phyloP scores from a whole-genome alignment of 2,113 vertebrate genomes.

The Ramphastos sulfuratus region DNA sequence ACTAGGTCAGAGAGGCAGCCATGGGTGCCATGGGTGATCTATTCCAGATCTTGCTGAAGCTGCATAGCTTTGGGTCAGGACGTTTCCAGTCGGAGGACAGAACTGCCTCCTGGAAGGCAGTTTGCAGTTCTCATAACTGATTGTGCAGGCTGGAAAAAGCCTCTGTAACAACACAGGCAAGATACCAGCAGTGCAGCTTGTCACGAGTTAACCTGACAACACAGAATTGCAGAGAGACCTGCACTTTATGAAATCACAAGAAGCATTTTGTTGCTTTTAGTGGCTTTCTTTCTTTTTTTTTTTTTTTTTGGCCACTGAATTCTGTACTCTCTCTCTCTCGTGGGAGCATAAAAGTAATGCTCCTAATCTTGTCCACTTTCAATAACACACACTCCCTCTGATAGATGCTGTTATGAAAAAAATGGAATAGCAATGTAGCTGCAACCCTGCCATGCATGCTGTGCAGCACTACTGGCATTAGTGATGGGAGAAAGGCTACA shows the following conservation, averaged over 20 bases:
- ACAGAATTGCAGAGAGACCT: not conserved
- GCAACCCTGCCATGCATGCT: accelerated
- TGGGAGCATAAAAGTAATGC: not conserved
- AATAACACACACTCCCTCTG: not conserved
- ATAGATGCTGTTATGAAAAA: not conserved
- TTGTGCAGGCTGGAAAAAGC: not conserved
- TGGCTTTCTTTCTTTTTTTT: not conserved
- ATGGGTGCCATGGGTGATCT: not conserved
- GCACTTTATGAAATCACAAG: not conserved
- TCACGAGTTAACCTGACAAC: not conserved
- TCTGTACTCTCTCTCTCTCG: not conserved
- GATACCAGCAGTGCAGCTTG: not conserved
- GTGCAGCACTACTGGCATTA: accelerated
- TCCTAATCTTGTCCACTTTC: not conserved
- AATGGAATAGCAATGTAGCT: accelerated
- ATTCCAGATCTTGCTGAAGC: not conserved
- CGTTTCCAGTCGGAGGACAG: not conserved
- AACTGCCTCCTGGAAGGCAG: not conserved
- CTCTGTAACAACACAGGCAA: not conserved
- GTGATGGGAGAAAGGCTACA: not conserved
- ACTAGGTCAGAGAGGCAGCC: not conserved
- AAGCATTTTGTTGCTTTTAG: not conserved
- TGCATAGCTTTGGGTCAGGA: not conserved
- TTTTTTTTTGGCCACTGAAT: not conserved
- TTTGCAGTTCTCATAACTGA: not conserved